A percentile compares a stretch with the other conserved stretches of the same genome.
Conservation (phyloP, 1,140 invertebrate species). For the Drosophila orena region DNA sequence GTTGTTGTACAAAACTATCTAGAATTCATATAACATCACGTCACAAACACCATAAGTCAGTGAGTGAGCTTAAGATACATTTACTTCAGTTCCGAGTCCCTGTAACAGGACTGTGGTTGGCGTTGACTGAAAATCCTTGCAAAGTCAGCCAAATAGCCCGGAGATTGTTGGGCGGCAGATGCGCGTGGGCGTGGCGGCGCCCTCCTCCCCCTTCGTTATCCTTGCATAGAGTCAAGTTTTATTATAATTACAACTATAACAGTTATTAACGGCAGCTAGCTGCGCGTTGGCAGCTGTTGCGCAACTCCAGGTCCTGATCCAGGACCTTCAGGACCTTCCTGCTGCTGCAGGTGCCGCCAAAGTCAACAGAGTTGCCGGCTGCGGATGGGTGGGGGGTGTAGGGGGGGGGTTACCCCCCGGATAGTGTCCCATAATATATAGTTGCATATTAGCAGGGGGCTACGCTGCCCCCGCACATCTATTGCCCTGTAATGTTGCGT, state of each 20-base stretch:
- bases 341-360: slow-evolving; percentile 65
- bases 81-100: neutral
- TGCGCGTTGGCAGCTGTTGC: slow-evolving; percentile 53
- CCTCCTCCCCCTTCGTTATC: neutral
- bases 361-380: slow-evolving; percentile 52
- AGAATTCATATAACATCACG: too few species aligned
- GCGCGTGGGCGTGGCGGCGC: slow-evolving; percentile 11
- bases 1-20: too few species aligned
- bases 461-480: slow-evolving; percentile 56
- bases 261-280: slow-evolving; percentile 75
- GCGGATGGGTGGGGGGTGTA: too few species aligned
- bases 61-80: neutral
- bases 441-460: slow-evolving; percentile 72
- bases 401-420: neutral
- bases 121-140: slow-evolving; percentile 23
- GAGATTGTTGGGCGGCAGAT: slow-evolving; percentile 52
- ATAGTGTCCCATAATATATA: slow-evolving; percentile 72
- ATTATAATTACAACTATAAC: slow-evolving; percentile 84
- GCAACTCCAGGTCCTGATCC: slow-evolving; percentile 21
- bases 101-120: neutral
- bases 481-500: slow-evolving; percentile 77
- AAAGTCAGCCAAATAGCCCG: slow-evolving; percentile 32
- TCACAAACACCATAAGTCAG: neutral
- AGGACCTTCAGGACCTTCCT: slow-evolving; percentile 8
- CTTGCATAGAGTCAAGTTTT: slow-evolving; percentile 74